Evolutionary conservation across 2,113 vertebrate species (phyloP).

Genomic region (Casuarius casuarius): DNA sequence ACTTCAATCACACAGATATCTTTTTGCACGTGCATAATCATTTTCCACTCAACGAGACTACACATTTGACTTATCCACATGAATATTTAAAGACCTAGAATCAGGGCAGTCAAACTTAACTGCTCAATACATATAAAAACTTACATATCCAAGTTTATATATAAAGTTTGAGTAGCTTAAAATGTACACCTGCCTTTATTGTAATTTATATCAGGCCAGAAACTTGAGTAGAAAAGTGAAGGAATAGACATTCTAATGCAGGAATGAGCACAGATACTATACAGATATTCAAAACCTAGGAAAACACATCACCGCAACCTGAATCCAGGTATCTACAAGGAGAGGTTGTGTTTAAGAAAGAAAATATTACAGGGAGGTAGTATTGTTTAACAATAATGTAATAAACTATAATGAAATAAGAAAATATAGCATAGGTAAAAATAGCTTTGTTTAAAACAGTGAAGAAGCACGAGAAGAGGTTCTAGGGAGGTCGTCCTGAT

Average conservation of each 20-base stretch:
- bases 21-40: too few species aligned
- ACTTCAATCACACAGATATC: neutral
- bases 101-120: neutral
- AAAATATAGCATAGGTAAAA: neutral
- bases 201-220: neutral
- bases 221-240: neutral
- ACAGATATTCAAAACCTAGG: neutral
- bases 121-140: neutral
- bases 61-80: fast-evolving
- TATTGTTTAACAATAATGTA: neutral
- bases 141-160: neutral
- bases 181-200: neutral
- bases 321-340: neutral
- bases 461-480: neutral
- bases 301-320: neutral
- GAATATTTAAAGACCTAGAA: fast-evolving
- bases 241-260: neutral
- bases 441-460: neutral
- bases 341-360: neutral
- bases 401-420: neutral
- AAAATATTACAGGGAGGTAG: neutral
- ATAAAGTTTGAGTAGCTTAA: neutral
- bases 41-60: neutral
- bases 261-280: neutral
- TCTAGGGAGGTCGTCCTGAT: neutral